These are phyloP conservation scores for Axea sp. DNA, from an alignment of 2,888 invertebrate species.

Conservation along the genomic window DNA sequence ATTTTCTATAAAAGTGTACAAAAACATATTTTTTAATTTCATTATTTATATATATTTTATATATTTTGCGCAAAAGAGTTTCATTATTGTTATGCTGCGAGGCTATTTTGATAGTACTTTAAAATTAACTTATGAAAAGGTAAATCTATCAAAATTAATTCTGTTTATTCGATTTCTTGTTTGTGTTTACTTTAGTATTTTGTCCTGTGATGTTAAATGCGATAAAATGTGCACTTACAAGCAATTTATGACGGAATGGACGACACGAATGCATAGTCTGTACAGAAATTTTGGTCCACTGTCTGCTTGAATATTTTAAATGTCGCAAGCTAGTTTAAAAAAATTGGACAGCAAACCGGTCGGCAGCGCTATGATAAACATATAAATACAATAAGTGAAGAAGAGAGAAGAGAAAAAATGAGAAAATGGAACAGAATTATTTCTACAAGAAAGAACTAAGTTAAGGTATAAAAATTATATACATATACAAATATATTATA, in stretches of 20 bases:
- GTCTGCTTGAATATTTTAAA: slow-evolving; percentile 67
- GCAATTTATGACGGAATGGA: slow-evolving; percentile 59
- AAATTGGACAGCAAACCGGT: slow-evolving; percentile 65
- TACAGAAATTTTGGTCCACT: slow-evolving; percentile 64
- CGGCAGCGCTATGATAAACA: slow-evolving; percentile 64
- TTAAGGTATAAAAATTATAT: slow-evolving; percentile 70
- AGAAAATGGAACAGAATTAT: slow-evolving; percentile 67
- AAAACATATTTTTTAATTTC: slow-evolving; percentile 3
- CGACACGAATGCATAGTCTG: slow-evolving; percentile 62
- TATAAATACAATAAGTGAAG: slow-evolving; percentile 70
- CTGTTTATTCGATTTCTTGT: too few species aligned
- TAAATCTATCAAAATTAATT: too few species aligned
- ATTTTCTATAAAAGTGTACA: slow-evolving; percentile 15
- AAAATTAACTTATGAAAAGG: too few species aligned
- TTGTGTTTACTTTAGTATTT: slow-evolving; percentile 62
- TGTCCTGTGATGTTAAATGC: slow-evolving; percentile 67
- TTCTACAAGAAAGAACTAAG: slow-evolving; percentile 74
- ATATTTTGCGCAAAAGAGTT: slow-evolving; percentile 7
- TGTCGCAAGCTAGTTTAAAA: slow-evolving; percentile 61
- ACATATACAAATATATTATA: slow-evolving; percentile 66
- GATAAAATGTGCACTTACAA: slow-evolving; percentile 68
- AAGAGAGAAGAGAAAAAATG: slow-evolving; percentile 45
- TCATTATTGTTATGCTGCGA: neutral
- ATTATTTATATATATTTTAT: neutral
- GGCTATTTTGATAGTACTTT: slow-evolving; percentile 3